Evolutionary conservation across 2,888 invertebrate genomes (phyloP), one percentile per base, ranked within the genome.

Genomic region (Ctenicera cuprea): DNA sequence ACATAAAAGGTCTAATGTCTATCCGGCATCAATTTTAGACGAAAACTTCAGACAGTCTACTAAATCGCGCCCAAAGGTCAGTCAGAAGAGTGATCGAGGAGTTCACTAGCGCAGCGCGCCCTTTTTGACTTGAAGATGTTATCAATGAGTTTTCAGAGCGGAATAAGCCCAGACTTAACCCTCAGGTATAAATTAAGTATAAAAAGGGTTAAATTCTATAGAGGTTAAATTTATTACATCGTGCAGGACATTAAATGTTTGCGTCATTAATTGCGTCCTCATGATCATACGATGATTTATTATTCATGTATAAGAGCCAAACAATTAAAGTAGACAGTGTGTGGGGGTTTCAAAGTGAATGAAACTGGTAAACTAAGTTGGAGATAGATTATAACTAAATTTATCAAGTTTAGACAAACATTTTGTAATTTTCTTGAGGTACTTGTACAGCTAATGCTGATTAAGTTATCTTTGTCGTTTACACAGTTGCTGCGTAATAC

Each of bases 11-110:
- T 9, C 65, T 59, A 71, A 71, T 59, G 59, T 37, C 64, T 71
- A 64, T 71, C 59, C 59, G 57, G 48, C 57, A 71, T 71, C 71
- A 71, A 64, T 71, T 71, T 71, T 71, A 59, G 45, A 37, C 16
- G 59, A 61, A 71, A 71, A 71, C 26, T 9, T 33, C 2, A 45
- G 71, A 45, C 57, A 45, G 59, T 57, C 71, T 65, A 65, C 65
- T 71, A 71, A 71, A 71, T 71, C 71, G 57, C 43, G 50, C 45
- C 65, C 57, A 65, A 59, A 71, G 65, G 64, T 59, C 69, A 65
- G 52, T 52, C 11, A 16, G 59, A 65, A 71, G 71, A 65, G 71
- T 71, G 65, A 65, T 64, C 16, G 54, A 57, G 59, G 54, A 59
- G 26, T 59, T 59, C 30, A 71, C 63, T 14, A 11, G 48, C 14